phyloP scores from a whole-genome alignment of 2,113 vertebrate genomes.

The Tichodroma muraria region DNA sequence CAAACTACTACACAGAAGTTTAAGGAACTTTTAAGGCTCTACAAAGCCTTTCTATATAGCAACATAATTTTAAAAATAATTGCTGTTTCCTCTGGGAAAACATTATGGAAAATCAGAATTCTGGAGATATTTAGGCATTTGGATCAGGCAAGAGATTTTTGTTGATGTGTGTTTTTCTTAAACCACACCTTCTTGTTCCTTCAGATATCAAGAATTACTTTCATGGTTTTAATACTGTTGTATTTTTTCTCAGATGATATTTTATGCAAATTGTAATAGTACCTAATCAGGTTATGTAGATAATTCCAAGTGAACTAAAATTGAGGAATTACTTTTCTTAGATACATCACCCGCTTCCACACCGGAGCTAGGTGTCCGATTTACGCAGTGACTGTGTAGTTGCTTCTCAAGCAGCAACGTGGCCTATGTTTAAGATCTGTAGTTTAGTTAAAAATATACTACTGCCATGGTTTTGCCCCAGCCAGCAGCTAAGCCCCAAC shows the following conservation, averaged over 20 bases:
- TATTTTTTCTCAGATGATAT: neutral
- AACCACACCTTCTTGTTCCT: neutral
- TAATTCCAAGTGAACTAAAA: neutral
- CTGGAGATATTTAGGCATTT: neutral
- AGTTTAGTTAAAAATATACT: neutral
- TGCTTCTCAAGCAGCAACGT: neutral
- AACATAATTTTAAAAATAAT: neutral
- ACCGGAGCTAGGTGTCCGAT: neutral
- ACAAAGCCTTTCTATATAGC: neutral
- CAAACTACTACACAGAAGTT: too few species aligned
- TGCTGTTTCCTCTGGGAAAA: neutral
- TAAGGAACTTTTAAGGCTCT: neutral
- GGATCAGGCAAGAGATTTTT: neutral
- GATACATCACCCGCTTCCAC: neutral
- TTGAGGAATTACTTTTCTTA: neutral
- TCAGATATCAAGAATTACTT: neutral
- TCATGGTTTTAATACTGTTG: neutral
- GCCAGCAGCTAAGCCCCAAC: neutral
- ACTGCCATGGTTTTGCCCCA: neutral
- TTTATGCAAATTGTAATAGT: neutral
- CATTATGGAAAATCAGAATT: neutral
- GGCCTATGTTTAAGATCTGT: neutral
- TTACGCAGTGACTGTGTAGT: neutral
- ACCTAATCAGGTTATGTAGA: neutral
- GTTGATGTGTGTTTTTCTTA: neutral